A percentile compares a stretch with the other conserved stretches of the same genome.
Evolutionary conservation across 2,113 vertebrate species (phyloP).

Genomic region (Pterocles orientalis): DNA sequence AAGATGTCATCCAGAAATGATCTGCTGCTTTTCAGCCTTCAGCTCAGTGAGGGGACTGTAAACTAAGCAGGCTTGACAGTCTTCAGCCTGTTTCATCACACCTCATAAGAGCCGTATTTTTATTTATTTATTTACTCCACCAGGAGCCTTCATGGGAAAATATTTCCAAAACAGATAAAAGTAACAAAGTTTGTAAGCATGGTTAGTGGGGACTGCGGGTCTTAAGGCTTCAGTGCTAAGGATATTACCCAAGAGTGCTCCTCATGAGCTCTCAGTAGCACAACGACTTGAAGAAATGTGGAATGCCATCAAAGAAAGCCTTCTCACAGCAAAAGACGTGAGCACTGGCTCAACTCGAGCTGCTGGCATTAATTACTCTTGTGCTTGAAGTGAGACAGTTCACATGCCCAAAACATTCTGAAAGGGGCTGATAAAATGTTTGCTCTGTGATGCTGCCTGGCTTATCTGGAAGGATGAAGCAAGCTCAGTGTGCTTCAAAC

Average conservation of each 20-base stretch:
- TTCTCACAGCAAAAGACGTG: background rate
- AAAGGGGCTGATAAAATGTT: conserved; percentile 7
- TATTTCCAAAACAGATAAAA: background rate
- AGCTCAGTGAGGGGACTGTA: background rate
- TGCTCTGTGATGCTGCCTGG: background rate
- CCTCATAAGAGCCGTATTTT: background rate
- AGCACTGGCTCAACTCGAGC: background rate
- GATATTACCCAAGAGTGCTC: background rate
- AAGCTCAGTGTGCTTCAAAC: background rate
- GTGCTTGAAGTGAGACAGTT: background rate
- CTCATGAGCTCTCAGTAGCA: background rate
- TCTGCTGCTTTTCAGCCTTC: background rate
- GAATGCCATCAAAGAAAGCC: conserved; percentile 15
- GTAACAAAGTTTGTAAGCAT: background rate
- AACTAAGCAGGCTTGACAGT: background rate
- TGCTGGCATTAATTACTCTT: background rate
- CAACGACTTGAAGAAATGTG: background rate
- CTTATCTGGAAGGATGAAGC: conserved; percentile 1
- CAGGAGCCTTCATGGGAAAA: background rate
- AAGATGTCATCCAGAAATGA: background rate
- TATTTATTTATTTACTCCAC: background rate
- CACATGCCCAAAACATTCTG: background rate
- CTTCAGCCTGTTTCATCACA: background rate
- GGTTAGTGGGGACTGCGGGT: background rate
- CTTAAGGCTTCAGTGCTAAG: background rate